Base-by-base conservation (phyloP, 2,888 invertebrate genomes). In the Eulithis prunata region DNA sequence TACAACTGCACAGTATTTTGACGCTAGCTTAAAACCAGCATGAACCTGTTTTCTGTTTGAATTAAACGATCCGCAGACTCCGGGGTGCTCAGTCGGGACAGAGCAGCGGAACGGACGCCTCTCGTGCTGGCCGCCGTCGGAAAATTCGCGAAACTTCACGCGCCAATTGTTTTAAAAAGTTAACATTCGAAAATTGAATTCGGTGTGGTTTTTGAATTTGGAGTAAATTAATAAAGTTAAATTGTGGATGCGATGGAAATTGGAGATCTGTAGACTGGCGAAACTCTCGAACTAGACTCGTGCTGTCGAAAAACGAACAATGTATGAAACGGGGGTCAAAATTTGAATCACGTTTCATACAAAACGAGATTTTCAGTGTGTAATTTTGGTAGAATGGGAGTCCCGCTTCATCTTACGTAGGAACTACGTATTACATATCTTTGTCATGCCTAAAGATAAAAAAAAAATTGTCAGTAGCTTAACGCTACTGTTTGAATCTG, bases 121-220 rank as follows among this genome's bases (percentile, higher is more conserved):
- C 66, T 69, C 62, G 56, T 46, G 41, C 52, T 28, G 47, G 28
- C 56, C 8, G 28, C 53, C 8, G 49, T 55, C 63, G 64, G 14
- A 60, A 62, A 66, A 62, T 51, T 51, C 82, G 68, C 70, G 78
- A 63, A 83, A 82, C 76, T 83, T 82, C 77, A 68, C 76, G 77
- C 71, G 74, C 63, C 68, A 60, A 68, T 66, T 65, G 62, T 57
- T 71, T 74, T 75, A 71, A 74, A 75, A 76, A 78, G 68, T 76
- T 66, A 53, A 45, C 51, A 46, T 67, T 63, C 54, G 41, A 3
- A 53, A 53, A 5, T 63, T 28, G 14, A 53, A 61, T 46, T 67
- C 60, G 12, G 43, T 63, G 57, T 59, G 13, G 49, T 62, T 62
- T 64, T 64, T 14, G 3, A 46, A 57, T 57, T 67, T 57, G 21